Conservation (phyloP, 1,140 invertebrate species). For the Carcinoscorpius rotundicauda region DNA sequence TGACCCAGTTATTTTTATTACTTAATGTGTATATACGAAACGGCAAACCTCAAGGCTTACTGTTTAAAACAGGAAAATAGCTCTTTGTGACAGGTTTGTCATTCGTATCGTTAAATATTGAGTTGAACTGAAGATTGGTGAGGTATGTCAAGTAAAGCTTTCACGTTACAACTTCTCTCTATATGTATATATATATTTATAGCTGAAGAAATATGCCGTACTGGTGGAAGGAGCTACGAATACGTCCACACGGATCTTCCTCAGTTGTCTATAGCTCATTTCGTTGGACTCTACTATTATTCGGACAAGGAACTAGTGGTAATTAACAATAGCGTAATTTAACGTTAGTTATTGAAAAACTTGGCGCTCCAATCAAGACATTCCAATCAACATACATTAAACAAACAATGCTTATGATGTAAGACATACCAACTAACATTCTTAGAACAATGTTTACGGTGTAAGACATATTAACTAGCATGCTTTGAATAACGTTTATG, state of each 20-base stretch:
- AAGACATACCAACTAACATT: too few relatives aligned
- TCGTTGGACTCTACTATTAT: slow-evolving; percentile 80
- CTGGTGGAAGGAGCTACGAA: slow-evolving; percentile 42
- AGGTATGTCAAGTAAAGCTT: not conserved
- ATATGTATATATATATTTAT: not conserved
- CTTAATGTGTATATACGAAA: not conserved
- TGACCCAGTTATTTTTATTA: too few relatives aligned
- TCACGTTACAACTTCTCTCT: not conserved
- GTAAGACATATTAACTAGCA: too few relatives aligned
- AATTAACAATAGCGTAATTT: slow-evolving; percentile 16
- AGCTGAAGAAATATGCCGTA: slow-evolving; percentile 15
- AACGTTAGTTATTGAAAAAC: too few relatives aligned
- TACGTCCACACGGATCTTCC: slow-evolving; percentile 72
- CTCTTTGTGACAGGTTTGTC: not conserved
- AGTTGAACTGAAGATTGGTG: not conserved
- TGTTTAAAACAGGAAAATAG: not conserved
- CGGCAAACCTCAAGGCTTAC: not conserved
- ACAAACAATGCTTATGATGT: too few relatives aligned
- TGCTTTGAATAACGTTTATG: too few relatives aligned
- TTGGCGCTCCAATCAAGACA: too few relatives aligned
- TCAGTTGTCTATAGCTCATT: slow-evolving; percentile 77
- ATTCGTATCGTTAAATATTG: not conserved
- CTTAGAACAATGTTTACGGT: too few relatives aligned
- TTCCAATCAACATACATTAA: too few relatives aligned
- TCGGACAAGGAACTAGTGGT: slow-evolving; percentile 81